phyloP scores from a whole-genome alignment of 2,888 invertebrate species.

The Caenorhabditis sp. region DNA sequence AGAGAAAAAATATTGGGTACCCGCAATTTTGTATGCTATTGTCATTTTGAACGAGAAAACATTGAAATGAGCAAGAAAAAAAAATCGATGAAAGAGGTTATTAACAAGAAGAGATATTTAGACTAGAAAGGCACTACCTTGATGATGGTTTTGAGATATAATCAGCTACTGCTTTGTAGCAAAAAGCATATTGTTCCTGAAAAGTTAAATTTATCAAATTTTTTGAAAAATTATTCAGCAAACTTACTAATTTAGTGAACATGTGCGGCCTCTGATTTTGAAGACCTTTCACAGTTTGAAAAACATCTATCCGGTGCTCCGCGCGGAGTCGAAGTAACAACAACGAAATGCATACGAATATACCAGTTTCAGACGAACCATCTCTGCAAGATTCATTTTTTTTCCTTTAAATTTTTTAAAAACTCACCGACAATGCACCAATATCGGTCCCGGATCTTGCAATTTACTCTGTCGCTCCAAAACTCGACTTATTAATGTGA shows the following conservation, averaged over 20 bases:
- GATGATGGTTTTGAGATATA: constrained; percentile 60
- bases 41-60: neutral
- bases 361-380: constrained; percentile 63
- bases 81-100: neutral
- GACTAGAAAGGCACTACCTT: constrained; percentile 1
- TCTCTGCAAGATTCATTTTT: constrained; percentile 48
- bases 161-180: constrained; percentile 73
- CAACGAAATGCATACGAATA: constrained; percentile 65
- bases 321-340: constrained; percentile 67
- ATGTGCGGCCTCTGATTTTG: constrained; percentile 45
- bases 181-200: constrained; percentile 74
- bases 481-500: constrained; percentile 79
- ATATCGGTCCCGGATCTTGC: constrained; percentile 81
- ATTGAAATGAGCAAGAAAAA: neutral
- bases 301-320: constrained; percentile 70
- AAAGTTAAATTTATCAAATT: constrained; percentile 33
- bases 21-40: constrained; percentile 1
- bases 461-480: constrained; percentile 64
- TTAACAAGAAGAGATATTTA: neutral
- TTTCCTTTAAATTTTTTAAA: neutral
- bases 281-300: constrained; percentile 59
- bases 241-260: constrained; percentile 44
- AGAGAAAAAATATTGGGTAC: neutral
- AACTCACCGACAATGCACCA: constrained; percentile 84
- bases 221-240: neutral